Evolutionary conservation across 2,113 vertebrate genomes (phyloP).

Genomic region (Polypterus bichir): DNA sequence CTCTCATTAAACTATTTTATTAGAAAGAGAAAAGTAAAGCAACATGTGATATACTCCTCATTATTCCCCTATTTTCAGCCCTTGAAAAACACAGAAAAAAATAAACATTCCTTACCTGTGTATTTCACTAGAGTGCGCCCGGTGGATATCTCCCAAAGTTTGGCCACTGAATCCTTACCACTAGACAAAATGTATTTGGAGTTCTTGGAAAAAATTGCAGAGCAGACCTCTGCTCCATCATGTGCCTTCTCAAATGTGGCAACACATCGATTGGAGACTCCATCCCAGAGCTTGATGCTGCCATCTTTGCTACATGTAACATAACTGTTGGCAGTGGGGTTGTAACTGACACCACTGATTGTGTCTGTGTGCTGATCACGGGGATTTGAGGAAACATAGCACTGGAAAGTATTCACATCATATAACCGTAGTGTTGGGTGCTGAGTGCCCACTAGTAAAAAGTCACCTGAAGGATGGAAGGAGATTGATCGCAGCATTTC

Average conservation of each 20-base stretch:
- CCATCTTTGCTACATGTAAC: slow-evolving; percentile 92
- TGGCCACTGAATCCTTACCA: slow-evolving; percentile 93
- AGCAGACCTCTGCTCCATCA: slow-evolving; percentile 88
- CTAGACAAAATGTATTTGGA: slow-evolving; percentile 95
- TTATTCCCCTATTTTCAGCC: no score
- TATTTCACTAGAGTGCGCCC: slow-evolving; percentile 89
- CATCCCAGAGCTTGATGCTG: slow-evolving; percentile 96
- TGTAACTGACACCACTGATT: slow-evolving; percentile 85
- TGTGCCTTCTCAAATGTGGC: slow-evolving; percentile 90
- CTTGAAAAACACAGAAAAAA: no score
- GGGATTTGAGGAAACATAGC: slow-evolving; percentile 93
- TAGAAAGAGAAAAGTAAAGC: no score
- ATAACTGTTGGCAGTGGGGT: slow-evolving; percentile 83
- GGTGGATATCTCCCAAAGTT: slow-evolving; percentile 95
- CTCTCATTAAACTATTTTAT: no score
- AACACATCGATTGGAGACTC: slow-evolving; percentile 90
- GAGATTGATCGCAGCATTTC: slow-evolving; percentile 95
- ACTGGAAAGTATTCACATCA: slow-evolving; percentile 94
- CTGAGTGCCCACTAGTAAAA: slow-evolving; percentile 86
- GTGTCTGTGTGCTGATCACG: slow-evolving; percentile 94
- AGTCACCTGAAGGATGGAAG: slow-evolving; percentile 93
- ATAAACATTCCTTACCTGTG: slow-evolving; percentile 58
- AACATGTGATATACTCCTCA: no score
- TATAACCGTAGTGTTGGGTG: slow-evolving; percentile 91
- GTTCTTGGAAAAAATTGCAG: slow-evolving; percentile 92